Base-by-base conservation (phyloP, 2,113 vertebrate genomes). In the Zingel zingel region DNA sequence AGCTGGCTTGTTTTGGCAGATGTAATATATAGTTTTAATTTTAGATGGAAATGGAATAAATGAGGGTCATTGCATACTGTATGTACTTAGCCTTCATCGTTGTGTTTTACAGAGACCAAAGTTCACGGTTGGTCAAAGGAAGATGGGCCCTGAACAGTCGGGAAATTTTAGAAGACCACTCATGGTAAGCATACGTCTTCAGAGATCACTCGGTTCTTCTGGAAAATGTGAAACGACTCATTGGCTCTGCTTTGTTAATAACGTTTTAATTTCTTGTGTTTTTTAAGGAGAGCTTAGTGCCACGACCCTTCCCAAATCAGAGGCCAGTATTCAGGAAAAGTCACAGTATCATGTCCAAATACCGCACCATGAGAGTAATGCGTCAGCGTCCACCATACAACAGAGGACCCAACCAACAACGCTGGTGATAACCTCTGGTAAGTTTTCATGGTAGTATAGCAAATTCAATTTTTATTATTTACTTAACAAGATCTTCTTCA, bases 311-410 rank as follows among this genome's bases (percentile, higher is more conserved):
- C n/a, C 78, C 93, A 21, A 84, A 83, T 74, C 94, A 95, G 84
- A 95, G 93, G 48, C 94, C 94, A 1, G 88, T 91, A 61, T 94
- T 95, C 87, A 90, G 90, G 58, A 96, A 95, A 88, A 95, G 94
- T 84, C 81, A 94, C 65, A 95, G 77, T 39, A 95, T 95, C 47
- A 89, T 94, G 93, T 94, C 94, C 14, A 96, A 96, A 74, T 96
- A 96, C 83, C 94, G 94, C 76, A 95, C 91, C 91, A 87, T 96
- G 90, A 94, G 95, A 88, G 93, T 92, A 9, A 82, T 94, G 90
- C 94, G 94, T 11, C 92, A 95, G 77, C 93, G 92, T 0, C 82
- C 67, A 1, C 93, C 94, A 0, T 92, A 82, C 88, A 90, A 59
- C 87, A 39, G 85, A 83, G 94, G 88, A 50, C 84, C 92, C 39